A percentile compares a stretch with the other conserved stretches of the same genome.
Evolutionary conservation across 2,113 vertebrate species (phyloP).

Genomic region (Nicator chloris): DNA sequence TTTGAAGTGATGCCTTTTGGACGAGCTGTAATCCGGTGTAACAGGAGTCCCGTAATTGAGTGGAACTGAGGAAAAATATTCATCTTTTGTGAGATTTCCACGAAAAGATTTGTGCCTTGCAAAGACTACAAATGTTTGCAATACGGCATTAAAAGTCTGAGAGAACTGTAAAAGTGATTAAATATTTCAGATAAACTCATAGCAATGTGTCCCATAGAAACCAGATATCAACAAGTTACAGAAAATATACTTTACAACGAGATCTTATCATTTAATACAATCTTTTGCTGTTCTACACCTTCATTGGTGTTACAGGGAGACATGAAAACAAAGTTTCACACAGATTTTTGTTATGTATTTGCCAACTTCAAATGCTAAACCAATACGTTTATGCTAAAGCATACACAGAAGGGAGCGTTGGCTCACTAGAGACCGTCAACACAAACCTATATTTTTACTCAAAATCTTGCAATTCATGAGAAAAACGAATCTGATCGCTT

Average conservation of each 20-base stretch:
- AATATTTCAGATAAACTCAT: neutral
- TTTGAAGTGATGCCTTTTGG: constrained; percentile 64
- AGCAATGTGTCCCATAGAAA: neutral
- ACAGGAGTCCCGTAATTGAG: constrained; percentile 31
- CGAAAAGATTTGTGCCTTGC: neutral
- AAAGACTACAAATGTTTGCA: neutral
- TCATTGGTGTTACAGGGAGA: neutral
- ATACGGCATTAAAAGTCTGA: neutral
- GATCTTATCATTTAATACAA: neutral
- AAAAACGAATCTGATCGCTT: neutral
- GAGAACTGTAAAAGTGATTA: neutral
- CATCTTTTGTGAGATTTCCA: neutral
- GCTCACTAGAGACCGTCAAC: neutral
- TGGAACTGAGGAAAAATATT: neutral
- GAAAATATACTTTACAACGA: neutral
- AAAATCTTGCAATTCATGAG: neutral
- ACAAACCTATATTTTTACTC: neutral
- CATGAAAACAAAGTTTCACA: neutral
- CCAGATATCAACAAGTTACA: neutral
- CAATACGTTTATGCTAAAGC: neutral
- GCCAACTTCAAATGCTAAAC: neutral
- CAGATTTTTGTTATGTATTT: neutral
- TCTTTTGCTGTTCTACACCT: neutral
- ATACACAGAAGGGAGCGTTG: neutral
- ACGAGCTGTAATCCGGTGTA: constrained; percentile 11